phyloP scores from a whole-genome alignment of 2,113 vertebrate genomes.

The Xiphorhynchus elegans region DNA sequence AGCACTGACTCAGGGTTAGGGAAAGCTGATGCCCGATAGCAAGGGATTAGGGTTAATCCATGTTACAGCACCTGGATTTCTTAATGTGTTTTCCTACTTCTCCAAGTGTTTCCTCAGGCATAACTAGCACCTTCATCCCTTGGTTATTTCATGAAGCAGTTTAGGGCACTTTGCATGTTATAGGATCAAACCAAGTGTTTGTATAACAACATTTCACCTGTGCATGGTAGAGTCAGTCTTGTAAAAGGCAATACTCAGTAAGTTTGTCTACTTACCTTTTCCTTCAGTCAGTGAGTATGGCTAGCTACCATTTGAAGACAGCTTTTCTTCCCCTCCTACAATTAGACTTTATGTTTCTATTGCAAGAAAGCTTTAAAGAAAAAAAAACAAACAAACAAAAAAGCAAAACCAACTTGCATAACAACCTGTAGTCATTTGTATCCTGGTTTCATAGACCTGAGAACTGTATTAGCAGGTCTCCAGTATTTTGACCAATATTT shows the following conservation, averaged over 20 bases:
- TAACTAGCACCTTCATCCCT: not conserved
- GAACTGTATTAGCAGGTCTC: not conserved
- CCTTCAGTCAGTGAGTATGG: not conserved
- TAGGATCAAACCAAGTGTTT: not conserved
- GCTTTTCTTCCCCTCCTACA: not conserved
- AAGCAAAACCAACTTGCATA: not conserved
- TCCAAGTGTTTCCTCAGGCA: rapidly evolving
- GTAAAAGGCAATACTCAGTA: not conserved
- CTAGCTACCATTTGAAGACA: not conserved
- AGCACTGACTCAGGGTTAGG: not conserved
- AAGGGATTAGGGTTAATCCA: not conserved
- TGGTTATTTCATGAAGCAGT: not conserved
- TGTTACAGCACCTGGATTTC: not conserved
- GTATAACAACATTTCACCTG: not conserved
- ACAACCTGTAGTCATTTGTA: not conserved
- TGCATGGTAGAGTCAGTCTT: not conserved
- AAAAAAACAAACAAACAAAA: too few relatives aligned
- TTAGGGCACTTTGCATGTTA: not conserved
- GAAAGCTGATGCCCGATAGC: not conserved
- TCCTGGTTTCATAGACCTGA: not conserved
- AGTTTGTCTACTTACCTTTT: not conserved
- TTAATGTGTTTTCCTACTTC: not conserved
- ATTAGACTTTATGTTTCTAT: not conserved
- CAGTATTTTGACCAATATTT: not conserved
- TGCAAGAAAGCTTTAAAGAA: not conserved